Percentiles rank a stretch among this genome's conserved stretches.
These are phyloP conservation scores for Pammene fasciana DNA, from an alignment of 2,888 invertebrate species.

Conservation along the genomic window DNA sequence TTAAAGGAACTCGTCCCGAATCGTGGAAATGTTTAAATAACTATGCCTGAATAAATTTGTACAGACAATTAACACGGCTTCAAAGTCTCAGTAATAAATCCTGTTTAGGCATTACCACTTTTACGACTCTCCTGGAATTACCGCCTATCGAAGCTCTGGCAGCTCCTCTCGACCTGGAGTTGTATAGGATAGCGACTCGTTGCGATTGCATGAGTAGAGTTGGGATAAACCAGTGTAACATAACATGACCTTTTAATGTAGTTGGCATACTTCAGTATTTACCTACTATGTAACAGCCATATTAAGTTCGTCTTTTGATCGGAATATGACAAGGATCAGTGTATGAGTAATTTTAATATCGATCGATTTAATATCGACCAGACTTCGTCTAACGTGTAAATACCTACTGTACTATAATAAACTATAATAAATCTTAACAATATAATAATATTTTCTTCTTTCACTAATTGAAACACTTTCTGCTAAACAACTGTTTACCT, in stretches of 20 bases:
- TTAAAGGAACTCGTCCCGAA: neutral
- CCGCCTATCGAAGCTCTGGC: constrained; percentile 28
- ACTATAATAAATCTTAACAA: no score
- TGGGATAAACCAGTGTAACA: neutral
- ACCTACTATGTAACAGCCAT: no score
- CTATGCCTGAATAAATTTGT: neutral
- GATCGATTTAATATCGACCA: no score
- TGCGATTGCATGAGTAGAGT: neutral
- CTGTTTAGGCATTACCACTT: constrained; percentile 33
- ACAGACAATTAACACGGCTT: constrained; percentile 23
- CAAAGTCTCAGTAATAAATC: constrained; percentile 20
- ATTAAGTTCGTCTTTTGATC: no score
- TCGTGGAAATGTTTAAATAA: neutral
- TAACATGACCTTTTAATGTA: neutral
- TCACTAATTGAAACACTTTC: no score
- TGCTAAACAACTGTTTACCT: no score
- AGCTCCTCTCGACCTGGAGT: constrained; percentile 11
- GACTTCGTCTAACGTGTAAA: no score
- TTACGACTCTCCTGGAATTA: constrained; percentile 30
- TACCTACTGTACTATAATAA: no score
- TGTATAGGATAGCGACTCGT: neutral
- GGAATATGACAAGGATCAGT: no score
- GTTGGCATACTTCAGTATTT: no score
- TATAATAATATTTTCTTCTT: no score
- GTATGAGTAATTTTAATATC: no score